Evolutionary conservation across 1,140 invertebrate species (phyloP), one percentile per base, ranked within the genome.

Genomic region (Drosophila sulfurigaster): DNA sequence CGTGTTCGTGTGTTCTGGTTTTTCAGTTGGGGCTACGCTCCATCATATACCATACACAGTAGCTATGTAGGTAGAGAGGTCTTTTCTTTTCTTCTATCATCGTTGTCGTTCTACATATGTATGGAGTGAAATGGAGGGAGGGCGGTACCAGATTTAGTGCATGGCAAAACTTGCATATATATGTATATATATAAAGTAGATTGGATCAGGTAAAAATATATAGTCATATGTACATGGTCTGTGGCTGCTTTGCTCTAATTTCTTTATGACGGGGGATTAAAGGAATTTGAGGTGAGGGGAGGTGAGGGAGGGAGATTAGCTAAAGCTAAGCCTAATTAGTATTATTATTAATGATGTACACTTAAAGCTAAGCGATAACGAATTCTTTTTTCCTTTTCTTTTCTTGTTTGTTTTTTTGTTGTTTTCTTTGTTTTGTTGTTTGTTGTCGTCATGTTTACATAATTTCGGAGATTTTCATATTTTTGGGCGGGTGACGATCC

Each of bases 271-370:
- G 25, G 13, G 5, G 49, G 48, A n/a, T 11, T 2, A 13, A 15
- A 11, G 62, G 54, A 49, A 25, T 4, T 35, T 35, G 41, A 28
- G 28, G 20, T 25, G 3, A 0, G 20, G 20, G 3, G 5, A 20
- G 8, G 58, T 10, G 46, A 63, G 60, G 30, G 51, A 25, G 56
- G 59, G 56, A 46, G 41, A 79, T 86, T 57, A 51, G 57, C 51
- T 75, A 58, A 78, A 77, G 73, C 79, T 88, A 88, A 74, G 66
- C 79, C 82, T 88, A 79, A 65, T 70, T 82, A 73, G 32, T 20
- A 20, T 41, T 38, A 38, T 57, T 41, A 57, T 57, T 57, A 30
- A 48, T 67, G 76, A 64, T 60, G 52, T 82, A 78, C 72, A 79
- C 63, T 57, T 76, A 66, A 13, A 73, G 48, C 63, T 83, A 81